Evolutionary conservation across 2,797 vertebrate species (phyloP).

Genomic region (Urophycis tenuis): DNA sequence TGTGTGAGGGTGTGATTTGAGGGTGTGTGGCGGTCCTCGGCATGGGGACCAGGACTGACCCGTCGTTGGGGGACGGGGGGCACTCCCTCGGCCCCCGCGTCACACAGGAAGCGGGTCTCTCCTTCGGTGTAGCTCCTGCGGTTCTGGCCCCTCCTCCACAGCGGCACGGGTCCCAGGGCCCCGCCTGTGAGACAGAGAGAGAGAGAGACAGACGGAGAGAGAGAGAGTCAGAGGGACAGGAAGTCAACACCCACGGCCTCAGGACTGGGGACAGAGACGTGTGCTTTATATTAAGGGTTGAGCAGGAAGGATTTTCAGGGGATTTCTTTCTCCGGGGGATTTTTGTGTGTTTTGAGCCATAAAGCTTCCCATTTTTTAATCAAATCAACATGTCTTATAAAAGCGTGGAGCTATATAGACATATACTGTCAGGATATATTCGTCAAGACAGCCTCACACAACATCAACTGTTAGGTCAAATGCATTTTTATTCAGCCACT

Average conservation of each 20-base stretch:
- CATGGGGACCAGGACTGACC: constrained; percentile 43
- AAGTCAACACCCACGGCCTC: neutral
- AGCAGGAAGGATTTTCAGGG: neutral
- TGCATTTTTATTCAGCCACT: neutral
- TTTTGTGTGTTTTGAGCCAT: neutral
- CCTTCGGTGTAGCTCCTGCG: constrained; percentile 72
- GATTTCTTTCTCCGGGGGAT: constrained; percentile 1
- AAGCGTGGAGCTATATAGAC: neutral
- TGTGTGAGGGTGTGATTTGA: too few species aligned
- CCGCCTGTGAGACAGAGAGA: constrained; percentile 42
- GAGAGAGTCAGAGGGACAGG: constrained; percentile 1
- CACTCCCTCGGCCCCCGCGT: constrained; percentile 44
- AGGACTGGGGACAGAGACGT: neutral
- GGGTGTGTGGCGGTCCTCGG: too few species aligned
- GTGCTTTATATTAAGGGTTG: neutral
- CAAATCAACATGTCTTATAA: neutral
- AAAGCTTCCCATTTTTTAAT: neutral
- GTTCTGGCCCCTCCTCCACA: constrained; percentile 64
- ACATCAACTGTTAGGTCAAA: neutral
- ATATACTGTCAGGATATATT: neutral
- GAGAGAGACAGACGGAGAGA: constrained; percentile 16
- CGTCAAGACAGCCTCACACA: neutral
- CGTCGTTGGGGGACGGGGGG: constrained; percentile 55
- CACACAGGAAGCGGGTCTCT: constrained; percentile 57
- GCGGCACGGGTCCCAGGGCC: constrained; percentile 25